Base-by-base conservation (phyloP, 2,888 invertebrate species). In the Lomographa bimaculata region DNA sequence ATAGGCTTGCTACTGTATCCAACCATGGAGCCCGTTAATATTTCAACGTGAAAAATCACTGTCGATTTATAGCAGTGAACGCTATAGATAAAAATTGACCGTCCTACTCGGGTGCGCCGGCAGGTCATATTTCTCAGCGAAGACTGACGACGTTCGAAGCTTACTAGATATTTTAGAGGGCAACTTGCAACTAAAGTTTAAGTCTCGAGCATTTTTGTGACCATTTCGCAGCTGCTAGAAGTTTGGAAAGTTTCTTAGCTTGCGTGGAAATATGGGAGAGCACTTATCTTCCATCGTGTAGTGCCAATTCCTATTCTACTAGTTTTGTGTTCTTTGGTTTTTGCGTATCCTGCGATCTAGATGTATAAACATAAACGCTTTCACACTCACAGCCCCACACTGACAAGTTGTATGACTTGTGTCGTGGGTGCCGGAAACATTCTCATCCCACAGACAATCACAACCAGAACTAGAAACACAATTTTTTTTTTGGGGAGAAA, bases 61-160 rank as follows among this genome's bases (percentile, higher is more conserved):
- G 66, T 62, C 81, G 67, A 83, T 82, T 81, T 80, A 78, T 75
- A 74, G 65, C 64, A 71, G 70, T 64, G 64, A 66, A 62, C 57
- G 63, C 55, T 69, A 66, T 69, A 72, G 78, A 79, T 79, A 82
- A 81, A 77, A 80, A 77, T 75, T 79, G 70, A 76, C 78, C 75
- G 64, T 54, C 62, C 53, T 62, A 55, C 55, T 55, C 43, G 54
- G 48, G 58, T 58, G 24, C 57, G 37, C 47, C 41, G 46, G 35
- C 50, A 48, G 54, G 55, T 51, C 33, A 61, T 73, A 67, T 69
- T 68, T 67, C 57, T 68, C 47, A 38, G 29, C 9, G 29, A 54
- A 26, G 26, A 46, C 51, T 51, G 41, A 48, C 50, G 52, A 53
- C 46, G 52, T 40, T 53, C 19, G 33, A 52, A 55, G 46, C 51